Evolutionary conservation across 2,113 vertebrate genomes (phyloP).

Genomic region (crab-eating macaque (Macaca fascicularis)): T2T-MFA8v1.1 NC_088386.1:39604001-39604500

Average conservation of each 20-base stretch:
- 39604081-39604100: constrained; percentile 62
- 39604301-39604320: constrained; percentile 2
- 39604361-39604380: constrained; percentile 33
- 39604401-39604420: background rate
- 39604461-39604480: background rate
- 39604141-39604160: constrained; percentile 63
- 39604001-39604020: constrained; percentile 72
- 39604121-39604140: constrained; percentile 63
- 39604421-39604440: background rate
- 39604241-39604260: constrained; percentile 55
- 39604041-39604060: constrained; percentile 61
- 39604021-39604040: constrained; percentile 62
- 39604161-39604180: constrained; percentile 48
- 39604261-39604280: background rate
- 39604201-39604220: constrained; percentile 58
- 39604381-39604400: constrained; percentile 33
- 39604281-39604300: constrained; percentile 43
- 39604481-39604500: background rate
- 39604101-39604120: constrained; percentile 64
- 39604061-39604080: constrained; percentile 51
- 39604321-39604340: background rate
- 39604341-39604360: constrained; percentile 20
- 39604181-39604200: constrained; percentile 52
- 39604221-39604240: constrained; percentile 57
- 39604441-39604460: background rate